Conservation (phyloP, 2,888 invertebrate genomes). For the Tenthredo scrophulariae region DNA sequence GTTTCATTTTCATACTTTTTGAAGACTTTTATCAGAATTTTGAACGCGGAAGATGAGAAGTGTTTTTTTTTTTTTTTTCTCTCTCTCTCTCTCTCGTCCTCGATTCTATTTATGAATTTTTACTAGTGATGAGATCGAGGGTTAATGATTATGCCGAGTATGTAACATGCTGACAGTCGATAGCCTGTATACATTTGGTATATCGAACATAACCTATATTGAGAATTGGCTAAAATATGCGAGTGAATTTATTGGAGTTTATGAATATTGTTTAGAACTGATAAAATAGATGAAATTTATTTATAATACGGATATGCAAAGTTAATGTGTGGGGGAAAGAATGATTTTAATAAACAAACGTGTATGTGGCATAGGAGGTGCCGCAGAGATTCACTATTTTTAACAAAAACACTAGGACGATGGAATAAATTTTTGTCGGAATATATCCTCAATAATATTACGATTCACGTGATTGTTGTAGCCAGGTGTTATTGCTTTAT, state of each 20-base stretch:
- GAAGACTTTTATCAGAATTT: not conserved
- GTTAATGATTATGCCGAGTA: not conserved
- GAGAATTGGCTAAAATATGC: not conserved
- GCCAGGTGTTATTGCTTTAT: slow-evolving; percentile 56
- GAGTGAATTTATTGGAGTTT: slow-evolving; percentile 3
- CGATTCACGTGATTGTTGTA: slow-evolving; percentile 47
- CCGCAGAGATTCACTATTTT: slow-evolving; percentile 48
- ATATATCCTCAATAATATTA: slow-evolving; percentile 50
- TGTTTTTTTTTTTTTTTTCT: not conserved
- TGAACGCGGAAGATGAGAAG: not conserved
- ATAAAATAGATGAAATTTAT: not conserved
- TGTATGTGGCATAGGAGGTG: slow-evolving; percentile 43
- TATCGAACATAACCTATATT: slow-evolving; percentile 36
- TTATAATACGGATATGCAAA: not conserved
- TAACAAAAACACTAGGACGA: slow-evolving; percentile 37
- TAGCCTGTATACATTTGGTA: slow-evolving; percentile 42
- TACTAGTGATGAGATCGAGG: not conserved
- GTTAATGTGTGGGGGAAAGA: not conserved
- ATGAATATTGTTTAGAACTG: not conserved
- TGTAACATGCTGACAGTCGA: slow-evolving; percentile 47
- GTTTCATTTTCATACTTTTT: not conserved
- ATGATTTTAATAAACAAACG: slow-evolving; percentile 49
- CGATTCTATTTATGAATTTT: not conserved
- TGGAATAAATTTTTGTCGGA: slow-evolving; percentile 54
- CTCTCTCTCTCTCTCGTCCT: not conserved